Evolutionary conservation across 2,113 vertebrate genomes (phyloP), one percentile per base, ranked within the genome.

Genomic region (Zosterops lateralis): DNA sequence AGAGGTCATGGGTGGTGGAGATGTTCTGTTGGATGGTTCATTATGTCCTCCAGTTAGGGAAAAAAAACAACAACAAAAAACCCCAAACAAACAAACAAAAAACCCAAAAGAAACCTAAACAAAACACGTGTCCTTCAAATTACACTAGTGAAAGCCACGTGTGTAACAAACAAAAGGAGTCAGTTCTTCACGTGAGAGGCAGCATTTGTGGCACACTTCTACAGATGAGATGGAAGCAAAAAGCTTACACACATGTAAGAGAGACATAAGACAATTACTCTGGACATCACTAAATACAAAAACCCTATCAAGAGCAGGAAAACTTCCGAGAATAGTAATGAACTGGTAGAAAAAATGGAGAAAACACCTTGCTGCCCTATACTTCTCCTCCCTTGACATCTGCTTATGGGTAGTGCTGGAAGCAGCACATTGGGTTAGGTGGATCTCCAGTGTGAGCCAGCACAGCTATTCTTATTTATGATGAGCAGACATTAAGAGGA

Each of bases 401-500:
- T 4, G 22, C 58, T 75, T 36, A 60, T 2, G n/a, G 57, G 57
- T 48, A 64, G 44, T 6, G 67, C 3, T 38, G 80, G 71, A 85
- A 50, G 68, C 68, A 92, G 65, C 73, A 74, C n/a, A 5, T 32
- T 18, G 58, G 31, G 21, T 38, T 48, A 64, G 57, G 31, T 5
- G 13, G 57, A 85, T 56, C 45, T 34, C 48, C 50, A 9, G 18
- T 6, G 25, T 79, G 32, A 93, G 87, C 17, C 71, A 82, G 78
- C 54, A 29, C 29, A 83, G 75, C 18, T 62, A 83, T 47, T 70
- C 47, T 54, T 24, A 47, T 1, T 10, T 44, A 58, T 21, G 75
- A 90, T 44, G 24, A 85, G 15, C 54, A 80, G 17, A 36, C 29
- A 38, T 17, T 90, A 91, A 92, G 90, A 93, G 85, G 71, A 96